Conservation (phyloP, 2,888 invertebrate species). For the Thymelicus sylvestris region DNA sequence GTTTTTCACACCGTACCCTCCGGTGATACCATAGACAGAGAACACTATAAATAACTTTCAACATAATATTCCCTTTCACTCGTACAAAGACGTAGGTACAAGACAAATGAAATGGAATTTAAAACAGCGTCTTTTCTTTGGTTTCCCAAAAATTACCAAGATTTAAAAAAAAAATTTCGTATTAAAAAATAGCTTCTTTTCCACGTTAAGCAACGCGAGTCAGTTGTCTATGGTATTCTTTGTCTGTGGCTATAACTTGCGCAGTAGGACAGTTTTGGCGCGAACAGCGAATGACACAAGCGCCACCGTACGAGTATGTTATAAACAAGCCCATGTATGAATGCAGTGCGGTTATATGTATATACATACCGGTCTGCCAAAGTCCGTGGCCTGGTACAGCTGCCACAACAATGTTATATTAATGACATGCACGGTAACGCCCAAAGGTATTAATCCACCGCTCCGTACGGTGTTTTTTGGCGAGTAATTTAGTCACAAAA, state of each 20-base stretch:
- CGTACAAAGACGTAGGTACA: no score
- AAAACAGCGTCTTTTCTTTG: no score
- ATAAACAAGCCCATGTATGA: slow-evolving; percentile 28
- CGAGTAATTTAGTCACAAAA: slow-evolving; percentile 18
- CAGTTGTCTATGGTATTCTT: background rate
- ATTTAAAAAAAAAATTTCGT: no score
- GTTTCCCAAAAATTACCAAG: no score
- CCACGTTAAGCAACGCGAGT: no score
- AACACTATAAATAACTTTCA: no score
- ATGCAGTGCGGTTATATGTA: slow-evolving; percentile 46
- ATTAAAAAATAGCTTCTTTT: no score
- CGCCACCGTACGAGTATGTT: slow-evolving; percentile 19
- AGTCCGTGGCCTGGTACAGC: slow-evolving; percentile 83
- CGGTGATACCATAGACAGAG: no score
- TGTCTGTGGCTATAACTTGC: background rate
- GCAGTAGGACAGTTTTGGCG: background rate
- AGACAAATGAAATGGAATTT: no score
- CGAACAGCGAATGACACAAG: slow-evolving; percentile 22
- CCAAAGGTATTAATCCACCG: slow-evolving; percentile 39
- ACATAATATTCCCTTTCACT: no score
- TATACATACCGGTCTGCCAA: slow-evolving; percentile 77
- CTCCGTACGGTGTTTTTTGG: slow-evolving; percentile 23
- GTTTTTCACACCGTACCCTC: background rate
- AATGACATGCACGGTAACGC: slow-evolving; percentile 68
- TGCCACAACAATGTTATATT: slow-evolving; percentile 80